A percentile compares a stretch with the other conserved stretches of the same genome.
Evolutionary conservation across 1,140 invertebrate genomes (phyloP).

Genomic region (Aphis craccivora): DNA sequence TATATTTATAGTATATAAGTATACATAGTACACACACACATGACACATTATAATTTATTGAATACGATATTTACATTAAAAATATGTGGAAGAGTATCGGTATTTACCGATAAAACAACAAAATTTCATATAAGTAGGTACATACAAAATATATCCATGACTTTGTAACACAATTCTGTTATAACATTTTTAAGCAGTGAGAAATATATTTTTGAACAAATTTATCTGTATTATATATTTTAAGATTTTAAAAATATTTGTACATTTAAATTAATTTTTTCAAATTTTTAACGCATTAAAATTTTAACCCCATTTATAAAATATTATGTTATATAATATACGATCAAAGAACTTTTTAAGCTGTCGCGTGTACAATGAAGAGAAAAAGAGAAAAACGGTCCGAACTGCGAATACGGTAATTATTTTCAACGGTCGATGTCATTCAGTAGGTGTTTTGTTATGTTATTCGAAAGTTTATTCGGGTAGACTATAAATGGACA

Average conservation of each 20-base stretch:
- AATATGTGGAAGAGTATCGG: too few relatives aligned
- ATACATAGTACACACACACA: too few relatives aligned
- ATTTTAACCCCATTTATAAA: not conserved
- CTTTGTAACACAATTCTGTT: too few relatives aligned
- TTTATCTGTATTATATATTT: too few relatives aligned
- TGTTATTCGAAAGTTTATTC: slow-evolving; percentile 35
- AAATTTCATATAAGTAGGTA: too few relatives aligned
- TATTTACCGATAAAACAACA: too few relatives aligned
- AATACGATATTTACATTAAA: too few relatives aligned
- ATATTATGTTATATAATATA: not conserved
- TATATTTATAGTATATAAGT: too few relatives aligned
- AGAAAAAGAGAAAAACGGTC: not conserved
- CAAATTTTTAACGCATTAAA: not conserved
- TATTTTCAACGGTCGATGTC: slow-evolving; percentile 18
- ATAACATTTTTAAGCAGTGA: too few relatives aligned
- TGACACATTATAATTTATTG: too few relatives aligned
- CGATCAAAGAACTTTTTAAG: not conserved
- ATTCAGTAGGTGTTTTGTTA: not conserved
- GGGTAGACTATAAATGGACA: not conserved
- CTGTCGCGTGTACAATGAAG: not conserved
- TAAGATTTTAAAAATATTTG: not conserved
- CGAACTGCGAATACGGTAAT: not conserved
- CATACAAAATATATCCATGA: too few relatives aligned
- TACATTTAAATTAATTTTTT: not conserved
- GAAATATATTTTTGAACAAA: too few relatives aligned